Evolutionary conservation across 2,113 vertebrate species (phyloP).

Genomic region (Isurus oxyrinchus): DNA sequence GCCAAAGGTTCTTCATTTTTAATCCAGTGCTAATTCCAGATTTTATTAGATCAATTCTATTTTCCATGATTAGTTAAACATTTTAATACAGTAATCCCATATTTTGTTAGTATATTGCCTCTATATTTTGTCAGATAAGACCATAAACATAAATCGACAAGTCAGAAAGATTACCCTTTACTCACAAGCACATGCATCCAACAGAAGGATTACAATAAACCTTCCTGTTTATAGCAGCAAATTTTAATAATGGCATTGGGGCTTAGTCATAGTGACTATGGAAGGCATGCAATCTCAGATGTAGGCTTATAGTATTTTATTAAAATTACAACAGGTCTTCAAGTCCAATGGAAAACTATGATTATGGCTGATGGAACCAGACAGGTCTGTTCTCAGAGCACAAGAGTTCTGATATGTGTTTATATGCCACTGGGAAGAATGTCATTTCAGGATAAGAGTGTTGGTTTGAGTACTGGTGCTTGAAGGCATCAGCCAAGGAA

Average conservation of each 20-base stretch:
- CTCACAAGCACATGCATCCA: not conserved
- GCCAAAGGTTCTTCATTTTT: not conserved
- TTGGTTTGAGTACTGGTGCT: not conserved
- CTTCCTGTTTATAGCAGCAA: not conserved
- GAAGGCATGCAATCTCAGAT: not conserved
- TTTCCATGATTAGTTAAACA: not conserved
- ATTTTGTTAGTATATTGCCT: not conserved
- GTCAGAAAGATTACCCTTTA: not conserved
- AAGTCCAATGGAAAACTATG: not conserved
- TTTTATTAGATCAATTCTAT: not conserved
- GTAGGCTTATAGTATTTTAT: not conserved
- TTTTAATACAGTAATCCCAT: not conserved
- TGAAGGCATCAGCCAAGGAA: not conserved
- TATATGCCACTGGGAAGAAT: not conserved
- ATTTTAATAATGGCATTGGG: not conserved
- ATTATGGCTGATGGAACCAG: not conserved
- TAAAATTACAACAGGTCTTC: slow-evolving; percentile 5
- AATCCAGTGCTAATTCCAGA: not conserved
- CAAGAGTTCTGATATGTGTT: not conserved
- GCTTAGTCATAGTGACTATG: not conserved
- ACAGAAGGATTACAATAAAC: not conserved
- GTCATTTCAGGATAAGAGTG: slow-evolving; percentile 19
- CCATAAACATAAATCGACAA: not conserved
- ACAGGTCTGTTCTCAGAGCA: not conserved
- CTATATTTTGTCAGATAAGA: not conserved